Percentiles rank a stretch among this genome's conserved stretches.
Evolutionary conservation across 1,140 invertebrate genomes (phyloP).

Genomic region (Chlorops oryzae): DNA sequence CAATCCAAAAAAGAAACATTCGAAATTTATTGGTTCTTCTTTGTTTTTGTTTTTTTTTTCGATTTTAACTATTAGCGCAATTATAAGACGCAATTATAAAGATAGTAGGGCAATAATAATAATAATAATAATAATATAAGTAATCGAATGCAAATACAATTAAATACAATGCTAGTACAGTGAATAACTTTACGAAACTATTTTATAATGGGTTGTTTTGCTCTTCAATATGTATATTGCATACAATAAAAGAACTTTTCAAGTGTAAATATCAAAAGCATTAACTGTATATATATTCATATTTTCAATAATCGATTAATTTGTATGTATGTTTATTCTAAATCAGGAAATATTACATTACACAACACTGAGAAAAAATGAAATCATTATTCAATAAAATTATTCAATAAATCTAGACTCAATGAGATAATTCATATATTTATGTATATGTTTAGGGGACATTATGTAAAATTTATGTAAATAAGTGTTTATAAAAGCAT

Average conservation of each 20-base stretch:
- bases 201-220: slow-evolving; percentile 4
- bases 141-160: slow-evolving; percentile 31
- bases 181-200: neutral
- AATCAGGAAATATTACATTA: no score
- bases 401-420: no score
- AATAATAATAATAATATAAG: slow-evolving; percentile 31
- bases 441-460: neutral
- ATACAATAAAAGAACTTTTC: neutral
- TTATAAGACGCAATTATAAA: no score
- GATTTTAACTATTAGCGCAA: no score
- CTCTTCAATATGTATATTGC: neutral
- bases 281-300: neutral
- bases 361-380: no score
- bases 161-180: slow-evolving; percentile 2
- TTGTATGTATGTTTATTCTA: neutral
- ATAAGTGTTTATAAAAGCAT: neutral
- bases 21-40: neutral
- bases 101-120: slow-evolving; percentile 15
- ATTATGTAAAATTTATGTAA: neutral
- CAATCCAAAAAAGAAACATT: no score
- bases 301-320: neutral
- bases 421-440: neutral
- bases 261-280: neutral
- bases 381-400: no score
- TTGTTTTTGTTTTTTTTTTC: neutral